These are phyloP conservation scores for Molorchus minor DNA, from an alignment of 2,888 invertebrate species.

Conservation along the genomic window DNA sequence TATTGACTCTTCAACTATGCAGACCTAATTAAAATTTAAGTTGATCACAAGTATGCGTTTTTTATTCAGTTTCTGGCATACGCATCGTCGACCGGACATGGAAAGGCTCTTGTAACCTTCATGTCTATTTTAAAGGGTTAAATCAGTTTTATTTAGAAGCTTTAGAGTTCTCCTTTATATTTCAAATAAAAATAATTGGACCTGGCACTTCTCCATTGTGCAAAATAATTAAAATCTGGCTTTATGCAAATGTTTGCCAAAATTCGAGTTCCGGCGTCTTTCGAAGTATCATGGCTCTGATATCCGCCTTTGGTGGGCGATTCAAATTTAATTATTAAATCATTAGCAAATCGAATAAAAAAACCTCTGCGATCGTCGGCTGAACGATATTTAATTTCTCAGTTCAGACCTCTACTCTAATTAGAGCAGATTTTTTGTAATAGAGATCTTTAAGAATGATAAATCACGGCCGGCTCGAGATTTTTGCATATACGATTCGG, in stretches of 20 bases:
- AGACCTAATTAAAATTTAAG: too few relatives aligned
- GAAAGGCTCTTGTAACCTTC: too few relatives aligned
- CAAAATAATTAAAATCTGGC: slow-evolving; percentile 25
- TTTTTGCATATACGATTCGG: neutral
- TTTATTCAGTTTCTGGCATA: too few relatives aligned
- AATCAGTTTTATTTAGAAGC: too few relatives aligned
- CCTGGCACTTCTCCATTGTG: slow-evolving; percentile 13
- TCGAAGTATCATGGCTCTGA: slow-evolving; percentile 7
- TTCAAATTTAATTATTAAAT: slow-evolving; percentile 22
- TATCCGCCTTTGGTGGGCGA: slow-evolving; percentile 7
- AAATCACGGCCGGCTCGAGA: neutral
- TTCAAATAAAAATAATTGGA: too few relatives aligned
- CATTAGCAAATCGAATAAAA: slow-evolving; percentile 8
- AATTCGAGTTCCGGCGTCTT: slow-evolving; percentile 2
- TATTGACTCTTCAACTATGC: too few relatives aligned
- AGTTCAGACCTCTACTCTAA: neutral
- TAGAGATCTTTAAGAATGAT: neutral
- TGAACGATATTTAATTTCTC: slow-evolving; percentile 9
- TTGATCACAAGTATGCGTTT: too few relatives aligned
- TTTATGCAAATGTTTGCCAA: slow-evolving; percentile 25
- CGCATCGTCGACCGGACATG: too few relatives aligned
- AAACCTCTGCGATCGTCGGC: neutral
- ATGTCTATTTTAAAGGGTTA: too few relatives aligned
- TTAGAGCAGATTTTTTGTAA: slow-evolving; percentile 4
- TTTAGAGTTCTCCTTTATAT: too few relatives aligned